Evolutionary conservation across 2,113 vertebrate species (phyloP).

Genomic region (Strigops habroptila): DNA sequence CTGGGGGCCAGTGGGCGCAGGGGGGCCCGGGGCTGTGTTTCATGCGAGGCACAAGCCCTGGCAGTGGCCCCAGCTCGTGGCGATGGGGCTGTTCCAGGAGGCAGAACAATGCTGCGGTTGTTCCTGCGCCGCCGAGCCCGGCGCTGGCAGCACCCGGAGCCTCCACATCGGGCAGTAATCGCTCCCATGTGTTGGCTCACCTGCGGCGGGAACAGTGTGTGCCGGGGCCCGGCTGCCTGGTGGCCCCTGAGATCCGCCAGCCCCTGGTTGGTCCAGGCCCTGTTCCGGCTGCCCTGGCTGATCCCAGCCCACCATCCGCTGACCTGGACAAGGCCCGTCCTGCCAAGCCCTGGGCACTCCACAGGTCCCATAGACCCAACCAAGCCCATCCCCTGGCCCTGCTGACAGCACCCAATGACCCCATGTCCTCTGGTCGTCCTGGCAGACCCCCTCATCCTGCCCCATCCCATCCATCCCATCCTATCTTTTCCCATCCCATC

Average conservation of each 20-base stretch:
- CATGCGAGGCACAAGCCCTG: not conserved
- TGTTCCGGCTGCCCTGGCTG: accelerated
- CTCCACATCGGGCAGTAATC: not conserved
- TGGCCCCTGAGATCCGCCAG: not conserved
- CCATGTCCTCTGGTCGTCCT: not conserved
- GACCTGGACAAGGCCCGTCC: not conserved
- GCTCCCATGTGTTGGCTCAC: conserved; percentile 42
- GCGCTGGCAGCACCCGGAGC: not conserved
- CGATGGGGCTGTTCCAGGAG: not conserved
- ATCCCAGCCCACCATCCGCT: not conserved
- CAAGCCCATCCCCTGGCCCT: not conserved
- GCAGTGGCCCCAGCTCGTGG: not conserved
- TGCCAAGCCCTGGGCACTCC: not conserved
- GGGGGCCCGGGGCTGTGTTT: not conserved
- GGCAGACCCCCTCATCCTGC: not conserved
- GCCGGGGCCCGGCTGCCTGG: not conserved
- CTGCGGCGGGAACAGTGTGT: not conserved
- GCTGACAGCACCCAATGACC: not conserved
- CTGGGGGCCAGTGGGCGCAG: accelerated
- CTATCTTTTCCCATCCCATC: not conserved
- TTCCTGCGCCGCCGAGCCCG: not conserved
- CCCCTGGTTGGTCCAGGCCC: not conserved
- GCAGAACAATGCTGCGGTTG: conserved; percentile 30
- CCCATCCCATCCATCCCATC: too few relatives aligned
- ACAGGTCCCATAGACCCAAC: not conserved